Conservation (phyloP, 1,140 invertebrate species). For the Andricus grossulariae region DNA sequence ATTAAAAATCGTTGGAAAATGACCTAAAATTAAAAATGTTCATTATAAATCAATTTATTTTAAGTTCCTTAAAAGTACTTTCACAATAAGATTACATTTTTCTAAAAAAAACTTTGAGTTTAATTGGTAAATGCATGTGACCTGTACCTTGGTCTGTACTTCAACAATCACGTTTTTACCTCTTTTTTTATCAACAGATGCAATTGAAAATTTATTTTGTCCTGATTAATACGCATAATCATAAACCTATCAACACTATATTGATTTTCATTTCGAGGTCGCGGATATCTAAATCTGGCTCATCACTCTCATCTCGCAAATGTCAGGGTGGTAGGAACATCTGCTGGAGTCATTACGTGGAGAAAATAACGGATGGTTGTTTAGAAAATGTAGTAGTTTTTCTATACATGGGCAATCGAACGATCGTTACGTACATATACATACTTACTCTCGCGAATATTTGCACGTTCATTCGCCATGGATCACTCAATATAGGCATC, state of each 20-base stretch:
- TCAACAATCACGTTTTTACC: no score
- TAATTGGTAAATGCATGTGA: no score
- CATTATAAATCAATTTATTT: no score
- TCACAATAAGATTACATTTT: no score
- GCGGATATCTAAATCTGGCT: neutral
- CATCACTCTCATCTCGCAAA: slow-evolving; percentile 18
- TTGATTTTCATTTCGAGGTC: neutral
- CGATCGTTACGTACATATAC: neutral
- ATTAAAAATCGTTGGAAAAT: no score
- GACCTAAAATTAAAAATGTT: no score
- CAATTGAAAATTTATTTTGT: no score
- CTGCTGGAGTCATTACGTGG: neutral
- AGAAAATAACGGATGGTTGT: slow-evolving; percentile 21
- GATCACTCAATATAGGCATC: slow-evolving; percentile 17
- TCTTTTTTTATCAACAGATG: no score
- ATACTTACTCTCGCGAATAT: slow-evolving; percentile 8
- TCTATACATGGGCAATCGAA: slow-evolving; percentile 15
- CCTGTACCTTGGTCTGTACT: no score
- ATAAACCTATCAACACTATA: neutral
- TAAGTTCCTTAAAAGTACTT: no score
- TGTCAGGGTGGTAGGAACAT: neutral
- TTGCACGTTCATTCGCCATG: slow-evolving; percentile 21
- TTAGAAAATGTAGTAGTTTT: slow-evolving; percentile 22
- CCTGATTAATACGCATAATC: no score
- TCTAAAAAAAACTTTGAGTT: no score